Conservation (phyloP, 2,888 invertebrate species). For the Trachelus iudaicus region DNA sequence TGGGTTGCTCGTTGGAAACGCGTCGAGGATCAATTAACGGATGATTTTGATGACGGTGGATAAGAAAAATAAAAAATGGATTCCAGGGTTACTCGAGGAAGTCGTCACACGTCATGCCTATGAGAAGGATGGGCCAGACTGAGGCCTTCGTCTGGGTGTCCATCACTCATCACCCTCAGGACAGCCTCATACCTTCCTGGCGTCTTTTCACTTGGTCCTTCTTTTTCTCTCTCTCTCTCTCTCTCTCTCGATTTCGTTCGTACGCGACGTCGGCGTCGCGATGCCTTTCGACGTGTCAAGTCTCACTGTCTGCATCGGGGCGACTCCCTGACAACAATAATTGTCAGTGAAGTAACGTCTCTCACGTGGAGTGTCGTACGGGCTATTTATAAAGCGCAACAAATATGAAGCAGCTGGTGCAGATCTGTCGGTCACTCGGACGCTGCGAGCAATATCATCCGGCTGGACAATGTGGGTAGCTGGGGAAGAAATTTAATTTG, state of each 20-base stretch:
- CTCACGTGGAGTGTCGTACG: conserved; percentile 25
- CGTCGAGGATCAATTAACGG: neutral
- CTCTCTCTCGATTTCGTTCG: conserved; percentile 8
- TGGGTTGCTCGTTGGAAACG: neutral
- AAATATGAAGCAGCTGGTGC: conserved; percentile 63
- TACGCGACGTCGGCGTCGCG: conserved; percentile 46
- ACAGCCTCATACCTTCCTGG: conserved; percentile 34
- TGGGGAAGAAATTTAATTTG: neutral
- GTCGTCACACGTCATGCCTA: conserved; percentile 12
- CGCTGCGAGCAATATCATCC: neutral
- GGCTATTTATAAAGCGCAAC: conserved; percentile 59
- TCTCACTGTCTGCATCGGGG: conserved; percentile 51
- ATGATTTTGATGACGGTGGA: neutral
- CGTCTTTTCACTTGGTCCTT: conserved; percentile 46
- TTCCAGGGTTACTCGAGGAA: neutral
- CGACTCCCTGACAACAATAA: conserved; percentile 60
- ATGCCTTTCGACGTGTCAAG: conserved; percentile 60
- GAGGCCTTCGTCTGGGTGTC: conserved; percentile 62
- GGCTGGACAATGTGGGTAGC: neutral
- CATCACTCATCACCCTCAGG: conserved; percentile 48
- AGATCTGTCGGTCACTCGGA: conserved; percentile 40
- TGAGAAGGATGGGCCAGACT: conserved; percentile 52
- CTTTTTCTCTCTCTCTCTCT: conserved; percentile 42
- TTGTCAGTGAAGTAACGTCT: conserved; percentile 60
- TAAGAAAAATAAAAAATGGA: neutral